Base-by-base conservation (phyloP, 2,113 vertebrate species). In the Athene cunicularia region DNA sequence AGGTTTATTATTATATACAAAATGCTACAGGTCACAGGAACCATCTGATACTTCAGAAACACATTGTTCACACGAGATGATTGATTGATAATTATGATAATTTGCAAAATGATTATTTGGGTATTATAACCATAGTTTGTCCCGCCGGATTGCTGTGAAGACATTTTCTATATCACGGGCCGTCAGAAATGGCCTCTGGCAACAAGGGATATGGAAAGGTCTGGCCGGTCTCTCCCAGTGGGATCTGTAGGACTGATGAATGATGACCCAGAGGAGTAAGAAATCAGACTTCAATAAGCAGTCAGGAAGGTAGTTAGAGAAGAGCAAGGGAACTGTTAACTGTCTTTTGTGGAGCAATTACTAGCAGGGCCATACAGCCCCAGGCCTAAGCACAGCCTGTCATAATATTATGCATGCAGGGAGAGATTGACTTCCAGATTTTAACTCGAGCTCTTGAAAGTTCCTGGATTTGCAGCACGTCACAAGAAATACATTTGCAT, bases 11-110 rank as follows among this genome's bases (percentile, higher is more conserved):
- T 98, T 94, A 96, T 95, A 95, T 94, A 98, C 98, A 98, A 98
- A 98, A 97, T 39, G 98, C 98, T 98, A 98, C 98, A 99, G 99
- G 99, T 99, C 99, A 98, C 97, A 98, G 97, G 98, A 98, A 98
- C 97, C 98, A 98, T 97, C 98, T 80, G 96, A 98, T 97, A 95
- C 97, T 97, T 92, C 93, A 33, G 96, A 47, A 94, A 73, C 79
- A 32, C 93, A 94, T 94, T 97, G 97, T 98, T 98, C 98, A 87
- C 97, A 80, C 96, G 63, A 97, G 98, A 98, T 99, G 99, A 99
- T 99, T 98, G 99, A 99, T 99, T 98, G 99, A 99, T 99, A 99
- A 99, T 99, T 99, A 99, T 98, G 98, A 99, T 99, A 98, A 99
- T 99, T 99, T 98, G 98, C 98, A 97, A 99, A 99, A 99, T 99